A percentile compares a stretch with the other conserved stretches of the same genome.
phyloP scores from a whole-genome alignment of 2,888 invertebrate species.

The Thereva unica region DNA sequence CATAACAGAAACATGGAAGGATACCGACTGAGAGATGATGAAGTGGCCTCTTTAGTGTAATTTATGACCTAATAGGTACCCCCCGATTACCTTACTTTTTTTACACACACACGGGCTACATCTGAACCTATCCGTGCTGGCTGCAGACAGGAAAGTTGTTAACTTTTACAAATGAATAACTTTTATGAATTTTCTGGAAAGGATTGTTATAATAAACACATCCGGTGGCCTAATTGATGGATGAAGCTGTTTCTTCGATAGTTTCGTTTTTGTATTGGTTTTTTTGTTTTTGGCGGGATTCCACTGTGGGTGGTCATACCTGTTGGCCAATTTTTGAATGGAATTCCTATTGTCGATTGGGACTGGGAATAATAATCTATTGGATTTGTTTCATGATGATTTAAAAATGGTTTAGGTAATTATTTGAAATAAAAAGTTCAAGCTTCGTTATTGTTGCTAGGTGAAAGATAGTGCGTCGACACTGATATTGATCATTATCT shows the following conservation, averaged over 20 bases:
- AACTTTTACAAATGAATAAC: conserved; percentile 26
- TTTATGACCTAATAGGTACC: conserved; percentile 36
- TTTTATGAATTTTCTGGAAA: conserved; percentile 37
- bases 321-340: no score
- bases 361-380: no score
- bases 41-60: conserved; percentile 34
- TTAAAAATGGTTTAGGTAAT: no score
- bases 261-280: no score
- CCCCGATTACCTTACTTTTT: conserved; percentile 12
- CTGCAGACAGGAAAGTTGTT: conserved; percentile 30
- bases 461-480: no score
- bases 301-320: no score
- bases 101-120: conserved; percentile 26
- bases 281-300: no score
- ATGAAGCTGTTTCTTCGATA: conserved; percentile 19
- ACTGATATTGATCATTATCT: no score
- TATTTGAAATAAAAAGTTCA: no score
- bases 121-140: neutral
- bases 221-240: conserved; percentile 38
- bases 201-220: conserved; percentile 38
- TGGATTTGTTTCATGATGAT: no score
- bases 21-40: conserved; percentile 28
- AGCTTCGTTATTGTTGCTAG: no score
- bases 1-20: neutral
- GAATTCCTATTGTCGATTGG: no score